Conservation (phyloP, 2,113 vertebrate genomes). For the Notarius lentiginosus region DNA sequence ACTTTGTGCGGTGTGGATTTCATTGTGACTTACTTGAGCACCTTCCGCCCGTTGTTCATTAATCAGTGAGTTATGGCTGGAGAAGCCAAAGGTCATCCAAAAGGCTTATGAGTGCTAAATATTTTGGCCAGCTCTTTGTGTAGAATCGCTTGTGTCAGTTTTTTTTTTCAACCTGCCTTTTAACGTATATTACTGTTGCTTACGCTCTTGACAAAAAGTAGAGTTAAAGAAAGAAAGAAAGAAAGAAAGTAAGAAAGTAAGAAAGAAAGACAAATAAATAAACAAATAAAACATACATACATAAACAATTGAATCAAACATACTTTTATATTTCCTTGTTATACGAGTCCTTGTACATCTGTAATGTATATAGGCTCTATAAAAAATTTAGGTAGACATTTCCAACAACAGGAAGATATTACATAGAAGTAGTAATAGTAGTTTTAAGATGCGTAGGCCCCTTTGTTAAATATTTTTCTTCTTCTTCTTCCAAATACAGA, state of each 20-base stretch:
- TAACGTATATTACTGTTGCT: conserved; percentile 6
- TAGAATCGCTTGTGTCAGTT: conserved; percentile 74
- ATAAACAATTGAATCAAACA: not conserved
- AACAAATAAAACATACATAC: not conserved
- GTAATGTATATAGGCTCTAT: not conserved
- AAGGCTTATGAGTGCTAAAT: conserved; percentile 94
- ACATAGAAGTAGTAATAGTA: not conserved
- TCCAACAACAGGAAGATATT: not conserved
- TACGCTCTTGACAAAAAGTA: not conserved
- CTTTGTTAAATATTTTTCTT: not conserved
- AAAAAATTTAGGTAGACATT: not conserved
- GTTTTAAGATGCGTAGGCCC: not conserved
- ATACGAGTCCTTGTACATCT: not conserved
- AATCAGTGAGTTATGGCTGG: conserved; percentile 94
- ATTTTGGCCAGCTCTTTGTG: conserved; percentile 82
- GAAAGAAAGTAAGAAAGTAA: too few species aligned
- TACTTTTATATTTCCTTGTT: not conserved
- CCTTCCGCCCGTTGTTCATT: conserved; percentile 98
- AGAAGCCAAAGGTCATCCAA: conserved; percentile 93
- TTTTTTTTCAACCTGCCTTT: conserved; percentile 53
- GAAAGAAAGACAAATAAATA: not conserved
- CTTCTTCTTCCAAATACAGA: not conserved
- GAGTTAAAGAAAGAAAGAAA: not conserved
- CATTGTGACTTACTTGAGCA: conserved; percentile 76
- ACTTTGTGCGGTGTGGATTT: conserved; percentile 76